Percentiles rank a stretch among this genome's conserved stretches.
These are phyloP conservation scores for Muscidifurax raptorellus DNA, from an alignment of 1,140 invertebrate genomes.

Conservation along the genomic window DNA sequence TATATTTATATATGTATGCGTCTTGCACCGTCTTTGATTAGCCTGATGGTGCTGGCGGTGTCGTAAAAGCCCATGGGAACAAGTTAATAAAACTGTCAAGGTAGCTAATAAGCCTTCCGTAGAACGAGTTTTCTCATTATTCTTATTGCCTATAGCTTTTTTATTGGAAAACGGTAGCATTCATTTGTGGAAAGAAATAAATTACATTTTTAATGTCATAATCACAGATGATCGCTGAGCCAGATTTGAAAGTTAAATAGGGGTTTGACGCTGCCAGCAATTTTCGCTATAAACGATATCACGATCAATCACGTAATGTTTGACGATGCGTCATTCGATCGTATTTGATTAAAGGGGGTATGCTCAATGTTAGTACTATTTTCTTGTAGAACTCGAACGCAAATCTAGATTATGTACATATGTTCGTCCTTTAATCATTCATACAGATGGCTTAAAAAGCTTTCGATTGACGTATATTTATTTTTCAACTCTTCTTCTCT, in stretches of 20 bases:
- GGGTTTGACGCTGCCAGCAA: not conserved
- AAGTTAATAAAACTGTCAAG: conserved; percentile 71
- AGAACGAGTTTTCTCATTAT: not conserved
- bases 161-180: not conserved
- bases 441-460: not conserved
- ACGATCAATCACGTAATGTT: conserved; percentile 66
- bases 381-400: not conserved
- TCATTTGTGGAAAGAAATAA: not conserved
- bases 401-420: conserved; percentile 1
- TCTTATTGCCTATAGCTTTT: not conserved
- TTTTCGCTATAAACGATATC: not conserved
- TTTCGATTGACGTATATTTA: conserved; percentile 4
- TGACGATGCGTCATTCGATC: conserved; percentile 65
- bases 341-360: conserved; percentile 60
- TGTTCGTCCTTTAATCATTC: conserved; percentile 33
- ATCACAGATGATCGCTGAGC: not conserved
- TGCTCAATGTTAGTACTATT: not conserved
- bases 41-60: conserved; percentile 68
- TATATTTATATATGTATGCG: conserved; percentile 56
- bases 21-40: conserved; percentile 60
- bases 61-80: conserved; percentile 72
- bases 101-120: conserved; percentile 4
- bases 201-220: not conserved
- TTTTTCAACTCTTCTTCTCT: not conserved
- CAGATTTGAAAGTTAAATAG: not conserved